Evolutionary conservation across 2,797 vertebrate species (phyloP).

Genomic region (Telmatherina bonti): DNA sequence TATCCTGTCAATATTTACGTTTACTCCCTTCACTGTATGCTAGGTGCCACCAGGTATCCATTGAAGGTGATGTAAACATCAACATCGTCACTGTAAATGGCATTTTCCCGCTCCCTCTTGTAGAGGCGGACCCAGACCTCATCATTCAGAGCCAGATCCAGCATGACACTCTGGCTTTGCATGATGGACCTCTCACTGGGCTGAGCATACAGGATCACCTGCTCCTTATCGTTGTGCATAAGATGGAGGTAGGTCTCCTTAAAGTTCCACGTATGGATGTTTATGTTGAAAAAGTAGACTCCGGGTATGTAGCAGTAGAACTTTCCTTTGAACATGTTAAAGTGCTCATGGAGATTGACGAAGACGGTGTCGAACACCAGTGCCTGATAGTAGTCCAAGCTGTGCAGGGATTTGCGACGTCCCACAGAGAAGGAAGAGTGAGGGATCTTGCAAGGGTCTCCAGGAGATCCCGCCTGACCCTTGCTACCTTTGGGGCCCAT

Average conservation of each 20-base stretch:
- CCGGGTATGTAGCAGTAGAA: slow-evolving; percentile 89
- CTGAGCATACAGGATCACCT: slow-evolving; percentile 92
- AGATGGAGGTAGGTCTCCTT: slow-evolving; percentile 96
- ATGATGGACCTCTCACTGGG: slow-evolving; percentile 95
- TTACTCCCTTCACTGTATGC: slow-evolving; percentile 54
- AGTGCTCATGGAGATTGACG: slow-evolving; percentile 90
- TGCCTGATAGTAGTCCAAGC: slow-evolving; percentile 89
- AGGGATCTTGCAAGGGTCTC: slow-evolving; percentile 87
- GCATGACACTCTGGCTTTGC: slow-evolving; percentile 96
- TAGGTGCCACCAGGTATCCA: slow-evolving; percentile 89
- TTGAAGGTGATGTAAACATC: slow-evolving; percentile 96
- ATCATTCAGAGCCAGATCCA: slow-evolving; percentile 85
- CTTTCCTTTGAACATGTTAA: slow-evolving; percentile 91
- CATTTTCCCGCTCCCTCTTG: slow-evolving; percentile 92
- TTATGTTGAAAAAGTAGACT: slow-evolving; percentile 93
- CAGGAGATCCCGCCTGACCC: slow-evolving; percentile 87
- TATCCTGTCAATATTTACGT: background rate
- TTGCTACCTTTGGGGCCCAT: slow-evolving; percentile 88
- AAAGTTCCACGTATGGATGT: slow-evolving; percentile 97
- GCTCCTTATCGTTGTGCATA: slow-evolving; percentile 88
- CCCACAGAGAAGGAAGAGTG: slow-evolving; percentile 92
- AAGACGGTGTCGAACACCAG: slow-evolving; percentile 93
- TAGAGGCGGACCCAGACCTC: slow-evolving; percentile 93
- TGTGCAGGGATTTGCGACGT: slow-evolving; percentile 90
- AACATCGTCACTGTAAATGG: slow-evolving; percentile 91